phyloP scores from a whole-genome alignment of 2,888 invertebrate genomes.

The Sarcophaga rosellei region DNA sequence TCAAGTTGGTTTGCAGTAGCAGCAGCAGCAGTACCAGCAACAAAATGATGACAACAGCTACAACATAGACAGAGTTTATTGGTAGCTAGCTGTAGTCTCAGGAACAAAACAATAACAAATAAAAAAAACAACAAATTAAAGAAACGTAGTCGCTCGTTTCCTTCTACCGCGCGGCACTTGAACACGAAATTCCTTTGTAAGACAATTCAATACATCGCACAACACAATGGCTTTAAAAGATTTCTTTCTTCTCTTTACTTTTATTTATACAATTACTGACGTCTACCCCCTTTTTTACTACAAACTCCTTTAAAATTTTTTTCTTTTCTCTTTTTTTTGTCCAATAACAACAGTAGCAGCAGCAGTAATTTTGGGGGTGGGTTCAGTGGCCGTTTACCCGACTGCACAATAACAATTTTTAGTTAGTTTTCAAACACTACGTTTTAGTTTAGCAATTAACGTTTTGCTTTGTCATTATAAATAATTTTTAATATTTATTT shows the following conservation, averaged over 20 bases:
- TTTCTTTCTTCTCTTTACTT: slow-evolving; percentile 34
- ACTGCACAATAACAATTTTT: neutral
- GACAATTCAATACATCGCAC: slow-evolving; percentile 46
- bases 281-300: slow-evolving; percentile 53
- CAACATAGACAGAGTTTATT: neutral
- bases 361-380: slow-evolving; percentile 53
- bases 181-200: slow-evolving; percentile 61
- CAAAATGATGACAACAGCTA: slow-evolving; percentile 2
- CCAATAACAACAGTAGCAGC: slow-evolving; percentile 14
- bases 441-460: neutral
- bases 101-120: neutral
- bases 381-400: slow-evolving; percentile 46
- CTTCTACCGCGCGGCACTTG: slow-evolving; percentile 38
- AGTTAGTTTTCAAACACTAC: neutral
- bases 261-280: slow-evolving; percentile 55
- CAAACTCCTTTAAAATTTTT: slow-evolving; percentile 37
- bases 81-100: slow-evolving; percentile 4
- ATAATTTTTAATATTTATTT: slow-evolving; percentile 9
- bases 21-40: neutral
- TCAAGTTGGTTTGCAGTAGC: neutral
- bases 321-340: slow-evolving; percentile 3
- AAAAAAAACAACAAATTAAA: neutral
- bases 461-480: neutral
- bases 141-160: neutral
- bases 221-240: slow-evolving; percentile 46